A percentile compares a stretch with the other conserved stretches of the same genome.
phyloP scores from a whole-genome alignment of 2,113 vertebrate species.

The Sinocyclocheilus rhinocerous region DNA sequence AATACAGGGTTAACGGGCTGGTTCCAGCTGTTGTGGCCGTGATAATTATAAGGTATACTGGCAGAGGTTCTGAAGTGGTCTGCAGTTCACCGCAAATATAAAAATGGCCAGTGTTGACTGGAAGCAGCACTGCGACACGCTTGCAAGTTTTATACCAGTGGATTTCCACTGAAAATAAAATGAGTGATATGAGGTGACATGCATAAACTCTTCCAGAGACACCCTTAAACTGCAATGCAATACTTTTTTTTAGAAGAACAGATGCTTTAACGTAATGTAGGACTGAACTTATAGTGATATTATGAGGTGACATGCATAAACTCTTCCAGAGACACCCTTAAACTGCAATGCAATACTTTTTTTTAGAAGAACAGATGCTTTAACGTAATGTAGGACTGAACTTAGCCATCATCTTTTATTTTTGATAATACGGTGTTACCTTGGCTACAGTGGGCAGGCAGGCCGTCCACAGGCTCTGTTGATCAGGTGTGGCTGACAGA shows the following conservation, averaged over 20 bases:
- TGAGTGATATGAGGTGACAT: background rate
- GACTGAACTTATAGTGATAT: background rate
- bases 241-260: background rate
- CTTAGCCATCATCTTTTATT: background rate
- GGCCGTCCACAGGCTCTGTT: conserved; percentile 62
- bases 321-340: background rate
- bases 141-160: background rate
- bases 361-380: background rate
- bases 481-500: background rate
- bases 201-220: background rate
- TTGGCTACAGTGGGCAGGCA: conserved; percentile 81
- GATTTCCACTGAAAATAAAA: background rate
- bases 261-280: background rate
- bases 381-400: background rate
- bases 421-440: conserved; percentile 68
- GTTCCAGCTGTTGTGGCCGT: conserved; percentile 11
- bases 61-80: conserved; percentile 42
- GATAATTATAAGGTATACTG: conserved; percentile 35
- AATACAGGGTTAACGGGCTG: background rate
- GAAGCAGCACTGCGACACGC: background rate
- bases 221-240: background rate
- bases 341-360: background rate
- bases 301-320: background rate
- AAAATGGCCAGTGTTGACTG: conserved; percentile 29
- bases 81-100: conserved; percentile 8